phyloP scores from a whole-genome alignment of 2,113 vertebrate species.

The Dicaeum eximium region DNA sequence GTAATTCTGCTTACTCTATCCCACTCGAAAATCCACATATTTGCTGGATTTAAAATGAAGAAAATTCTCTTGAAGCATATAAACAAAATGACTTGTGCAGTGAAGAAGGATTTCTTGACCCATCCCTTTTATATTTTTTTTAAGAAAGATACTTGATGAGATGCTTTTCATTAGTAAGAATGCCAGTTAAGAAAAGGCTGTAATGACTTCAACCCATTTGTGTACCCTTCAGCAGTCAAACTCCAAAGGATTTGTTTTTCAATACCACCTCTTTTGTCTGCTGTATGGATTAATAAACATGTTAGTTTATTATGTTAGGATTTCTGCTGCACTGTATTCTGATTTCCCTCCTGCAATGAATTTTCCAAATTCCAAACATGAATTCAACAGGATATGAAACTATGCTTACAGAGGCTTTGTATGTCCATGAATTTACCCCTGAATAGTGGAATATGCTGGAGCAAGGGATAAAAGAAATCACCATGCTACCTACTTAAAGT shows the following conservation, averaged over 20 bases:
- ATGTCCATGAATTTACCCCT: not conserved
- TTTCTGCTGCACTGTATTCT: not conserved
- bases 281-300: not conserved
- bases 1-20: not conserved
- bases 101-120: not conserved
- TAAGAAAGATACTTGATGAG: not conserved
- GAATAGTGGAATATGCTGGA: not conserved
- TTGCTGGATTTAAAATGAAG: not conserved
- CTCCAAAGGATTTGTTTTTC: not conserved
- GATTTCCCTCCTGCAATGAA: not conserved
- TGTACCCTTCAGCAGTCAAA: not conserved
- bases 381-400: not conserved
- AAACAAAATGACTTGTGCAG: not conserved
- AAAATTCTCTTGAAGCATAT: not conserved
- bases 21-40: not conserved
- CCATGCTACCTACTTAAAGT: not conserved
- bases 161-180: not conserved
- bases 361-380: not conserved
- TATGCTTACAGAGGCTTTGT: not conserved
- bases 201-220: not conserved
- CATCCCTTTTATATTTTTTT: too few species aligned
- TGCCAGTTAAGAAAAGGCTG: not conserved
- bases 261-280: not conserved
- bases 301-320: not conserved
- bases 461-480: not conserved